These are phyloP conservation scores for Halcyon smyrnensis DNA, from an alignment of 2,797 vertebrate genomes.

Conservation along the genomic window DNA sequence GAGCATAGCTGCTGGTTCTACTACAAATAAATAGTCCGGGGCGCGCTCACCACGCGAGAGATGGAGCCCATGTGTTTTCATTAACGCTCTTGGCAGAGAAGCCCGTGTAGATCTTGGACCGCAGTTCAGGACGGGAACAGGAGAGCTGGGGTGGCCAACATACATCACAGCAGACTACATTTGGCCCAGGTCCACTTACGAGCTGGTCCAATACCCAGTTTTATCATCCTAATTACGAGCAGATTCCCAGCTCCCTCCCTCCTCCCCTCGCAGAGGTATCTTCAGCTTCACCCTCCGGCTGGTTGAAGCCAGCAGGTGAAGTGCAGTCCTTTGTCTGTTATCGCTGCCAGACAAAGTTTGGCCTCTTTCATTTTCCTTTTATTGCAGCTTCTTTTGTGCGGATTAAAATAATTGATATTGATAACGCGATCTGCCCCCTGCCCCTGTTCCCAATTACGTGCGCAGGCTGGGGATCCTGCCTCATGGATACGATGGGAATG, in stretches of 20 bases:
- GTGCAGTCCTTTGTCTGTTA: background rate
- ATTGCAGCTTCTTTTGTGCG: background rate
- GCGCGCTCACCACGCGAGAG: background rate
- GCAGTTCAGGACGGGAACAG: constrained; percentile 12
- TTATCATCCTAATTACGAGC: constrained; percentile 53
- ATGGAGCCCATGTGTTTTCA: constrained; percentile 56
- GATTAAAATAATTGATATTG: constrained; percentile 64
- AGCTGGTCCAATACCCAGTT: constrained; percentile 43
- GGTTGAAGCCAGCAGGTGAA: constrained; percentile 13
- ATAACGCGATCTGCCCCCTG: constrained; percentile 21
- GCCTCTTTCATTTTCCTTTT: background rate
- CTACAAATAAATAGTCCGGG: constrained; percentile 50
- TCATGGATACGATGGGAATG: constrained; percentile 21
- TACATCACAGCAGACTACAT: constrained; percentile 45
- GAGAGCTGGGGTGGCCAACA: constrained; percentile 66
- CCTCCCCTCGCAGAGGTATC: background rate
- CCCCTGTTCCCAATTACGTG: constrained; percentile 38
- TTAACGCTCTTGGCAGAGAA: constrained; percentile 57
- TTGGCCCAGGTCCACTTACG: constrained; percentile 36
- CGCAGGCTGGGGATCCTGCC: background rate
- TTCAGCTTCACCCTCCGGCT: background rate
- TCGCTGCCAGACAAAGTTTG: background rate
- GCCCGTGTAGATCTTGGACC: constrained; percentile 59
- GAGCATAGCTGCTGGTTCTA: constrained; percentile 16
- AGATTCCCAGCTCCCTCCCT: constrained; percentile 7